Conservation (phyloP, 2,888 invertebrate species). For the Cremastobaeus sp. region DNA sequence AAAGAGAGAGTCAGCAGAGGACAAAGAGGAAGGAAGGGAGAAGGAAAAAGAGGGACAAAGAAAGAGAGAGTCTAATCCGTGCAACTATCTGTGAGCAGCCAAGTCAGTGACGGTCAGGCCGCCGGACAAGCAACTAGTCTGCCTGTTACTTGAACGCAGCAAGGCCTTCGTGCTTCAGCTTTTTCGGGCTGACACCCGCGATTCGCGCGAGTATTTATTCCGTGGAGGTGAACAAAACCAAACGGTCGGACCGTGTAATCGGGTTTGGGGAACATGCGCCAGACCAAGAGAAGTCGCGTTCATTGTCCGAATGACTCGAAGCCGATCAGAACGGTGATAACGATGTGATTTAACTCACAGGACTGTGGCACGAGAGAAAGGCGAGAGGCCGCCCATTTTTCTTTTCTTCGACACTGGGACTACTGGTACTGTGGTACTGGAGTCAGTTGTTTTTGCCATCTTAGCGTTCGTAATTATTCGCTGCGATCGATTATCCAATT, state of each 20-base stretch:
- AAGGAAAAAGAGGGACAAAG: slow-evolving; percentile 16
- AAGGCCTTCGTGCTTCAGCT: too few species aligned
- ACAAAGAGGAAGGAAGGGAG: slow-evolving; percentile 18
- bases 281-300: background rate
- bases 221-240: background rate
- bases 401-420: too few species aligned
- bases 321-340: slow-evolving; percentile 24
- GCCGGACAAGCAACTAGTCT: slow-evolving; percentile 59
- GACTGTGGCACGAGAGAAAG: slow-evolving; percentile 38
- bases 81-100: slow-evolving; percentile 54
- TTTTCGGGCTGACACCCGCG: too few species aligned
- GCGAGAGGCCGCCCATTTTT: slow-evolving; percentile 23
- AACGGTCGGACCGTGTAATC: slow-evolving; percentile 3
- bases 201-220: slow-evolving; percentile 1
- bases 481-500: slow-evolving; percentile 7
- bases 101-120: slow-evolving; percentile 65
- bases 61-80: slow-evolving; percentile 47
- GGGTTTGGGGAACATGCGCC: slow-evolving; percentile 4
- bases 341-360: slow-evolving; percentile 29
- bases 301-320: background rate
- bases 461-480: background rate
- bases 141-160: slow-evolving; percentile 56
- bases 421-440: too few species aligned
- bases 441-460: slow-evolving; percentile 12
- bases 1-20: slow-evolving; percentile 3